Evolutionary conservation across 2,113 vertebrate species (phyloP), one percentile per base, ranked within the genome.

Genomic region (Scortum barcoo): DNA sequence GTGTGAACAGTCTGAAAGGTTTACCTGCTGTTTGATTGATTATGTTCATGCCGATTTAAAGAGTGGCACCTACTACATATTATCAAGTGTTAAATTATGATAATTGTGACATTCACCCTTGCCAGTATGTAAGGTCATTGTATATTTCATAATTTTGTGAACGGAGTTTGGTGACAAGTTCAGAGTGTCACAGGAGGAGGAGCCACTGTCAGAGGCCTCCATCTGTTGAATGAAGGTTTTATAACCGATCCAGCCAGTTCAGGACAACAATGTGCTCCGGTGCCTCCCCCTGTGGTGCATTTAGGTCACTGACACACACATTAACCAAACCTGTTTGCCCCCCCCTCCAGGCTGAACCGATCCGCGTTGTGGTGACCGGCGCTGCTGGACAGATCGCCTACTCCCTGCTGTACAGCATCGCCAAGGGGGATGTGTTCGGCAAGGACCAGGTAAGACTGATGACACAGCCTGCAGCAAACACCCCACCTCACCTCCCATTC

Each of bases 301-400:
- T 0, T 42, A 10, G 66, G 70, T 83, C 66, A 63, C 2, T 56
- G 14, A 73, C 26, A 16, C 22, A 16, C 22, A 3, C 3, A 50
- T 90, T 73, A 67, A 60, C 48, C 40, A 16, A 44, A 20, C 11
- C 4, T 70, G n/a, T 67, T 61, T 70, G 1, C 53, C 78, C 70
- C 78, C 70, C 90, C 48, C 8, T 91, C 0, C 94, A 99, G 98
- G 87, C 95, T 89, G 96, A 97, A 68, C 95, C 97, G 2, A 93
- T 99, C 94, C 95, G 94, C 93, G 98, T 99, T 51, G 95, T 99
- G 89, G 97, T 99, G 88, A 99, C 98, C 1, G 98, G 98, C 84
- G 98, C 98, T 58, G 98, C 98, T 1, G 98, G 98, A 51, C 98
- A 99, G 91, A 99, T 99, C 51, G 98, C 98, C 33, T 99, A 99